These are phyloP conservation scores for Ia io DNA, from an alignment of 2,113 vertebrate species.

Conservation along the genomic window DNA sequence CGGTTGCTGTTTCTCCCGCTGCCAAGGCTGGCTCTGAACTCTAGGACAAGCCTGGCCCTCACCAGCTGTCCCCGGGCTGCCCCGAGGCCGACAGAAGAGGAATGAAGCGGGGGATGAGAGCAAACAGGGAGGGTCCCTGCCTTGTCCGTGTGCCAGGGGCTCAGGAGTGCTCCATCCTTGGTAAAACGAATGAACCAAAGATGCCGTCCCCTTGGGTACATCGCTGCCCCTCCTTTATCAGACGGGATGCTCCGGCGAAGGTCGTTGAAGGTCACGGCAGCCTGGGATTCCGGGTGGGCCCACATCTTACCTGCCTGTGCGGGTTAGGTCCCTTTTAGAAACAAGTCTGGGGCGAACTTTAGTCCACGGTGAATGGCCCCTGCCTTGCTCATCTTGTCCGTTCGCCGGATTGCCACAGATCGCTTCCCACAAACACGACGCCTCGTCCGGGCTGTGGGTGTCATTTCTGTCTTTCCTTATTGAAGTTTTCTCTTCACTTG, in stretches of 20 bases:
- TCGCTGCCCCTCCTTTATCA: background rate
- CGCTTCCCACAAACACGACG: background rate
- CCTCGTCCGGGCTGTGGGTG: accelerated
- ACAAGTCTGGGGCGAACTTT: background rate
- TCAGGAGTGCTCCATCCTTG: background rate
- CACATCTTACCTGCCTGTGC: background rate
- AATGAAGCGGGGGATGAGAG: background rate
- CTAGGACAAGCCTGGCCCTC: background rate
- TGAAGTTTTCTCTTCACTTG: background rate
- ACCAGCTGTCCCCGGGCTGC: background rate
- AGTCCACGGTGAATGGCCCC: accelerated
- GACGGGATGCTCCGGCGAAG: background rate
- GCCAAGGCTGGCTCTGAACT: background rate
- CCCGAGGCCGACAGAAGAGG: background rate
- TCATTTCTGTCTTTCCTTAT: background rate
- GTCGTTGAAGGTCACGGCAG: accelerated
- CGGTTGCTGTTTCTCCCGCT: background rate
- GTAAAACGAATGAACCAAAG: background rate
- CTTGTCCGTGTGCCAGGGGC: background rate
- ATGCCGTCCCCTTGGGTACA: accelerated
- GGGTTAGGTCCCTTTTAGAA: background rate
- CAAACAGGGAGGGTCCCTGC: background rate
- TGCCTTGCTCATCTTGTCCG: background rate
- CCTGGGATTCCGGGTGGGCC: background rate
- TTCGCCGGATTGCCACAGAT: background rate